Evolutionary conservation across 2,797 vertebrate species (phyloP).

Genomic region (Sphenodon punctatus): DNA sequence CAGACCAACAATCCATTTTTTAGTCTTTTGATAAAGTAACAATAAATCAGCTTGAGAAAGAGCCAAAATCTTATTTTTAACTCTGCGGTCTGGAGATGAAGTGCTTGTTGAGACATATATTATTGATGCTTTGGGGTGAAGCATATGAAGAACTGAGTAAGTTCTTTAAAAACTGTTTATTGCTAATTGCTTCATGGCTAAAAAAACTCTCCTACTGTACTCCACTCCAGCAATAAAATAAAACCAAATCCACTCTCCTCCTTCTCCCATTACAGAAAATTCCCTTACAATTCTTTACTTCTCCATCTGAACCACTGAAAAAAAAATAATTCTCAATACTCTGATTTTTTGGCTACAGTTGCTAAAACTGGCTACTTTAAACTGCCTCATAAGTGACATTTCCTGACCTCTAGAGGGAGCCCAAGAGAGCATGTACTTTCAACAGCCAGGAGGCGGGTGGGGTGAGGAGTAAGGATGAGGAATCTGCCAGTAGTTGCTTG

Average conservation of each 20-base stretch:
- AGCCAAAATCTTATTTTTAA: neutral
- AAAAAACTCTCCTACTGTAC: neutral
- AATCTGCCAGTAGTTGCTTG: rapidly evolving
- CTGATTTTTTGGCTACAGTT: neutral
- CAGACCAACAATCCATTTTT: neutral
- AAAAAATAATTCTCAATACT: neutral
- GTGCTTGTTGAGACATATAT: neutral
- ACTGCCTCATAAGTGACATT: neutral
- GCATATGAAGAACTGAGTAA: neutral
- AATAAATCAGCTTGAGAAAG: neutral
- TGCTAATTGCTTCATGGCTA: too few species aligned
- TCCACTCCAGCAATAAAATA: neutral
- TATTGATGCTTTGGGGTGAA: neutral
- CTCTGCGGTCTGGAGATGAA: too few species aligned
- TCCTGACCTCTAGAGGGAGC: neutral
- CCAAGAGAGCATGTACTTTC: neutral
- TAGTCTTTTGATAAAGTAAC: neutral
- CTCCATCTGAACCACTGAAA: neutral
- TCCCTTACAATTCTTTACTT: neutral
- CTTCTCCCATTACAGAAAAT: too few species aligned
- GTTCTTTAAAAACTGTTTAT: neutral
- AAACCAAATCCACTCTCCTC: rapidly evolving
- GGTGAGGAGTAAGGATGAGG: neutral
- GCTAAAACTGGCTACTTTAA: neutral
- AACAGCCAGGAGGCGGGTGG: neutral